Evolutionary conservation across 2,797 vertebrate species (phyloP), one percentile per base, ranked within the genome.

Genomic region (Aeoliscus strigatus): DNA sequence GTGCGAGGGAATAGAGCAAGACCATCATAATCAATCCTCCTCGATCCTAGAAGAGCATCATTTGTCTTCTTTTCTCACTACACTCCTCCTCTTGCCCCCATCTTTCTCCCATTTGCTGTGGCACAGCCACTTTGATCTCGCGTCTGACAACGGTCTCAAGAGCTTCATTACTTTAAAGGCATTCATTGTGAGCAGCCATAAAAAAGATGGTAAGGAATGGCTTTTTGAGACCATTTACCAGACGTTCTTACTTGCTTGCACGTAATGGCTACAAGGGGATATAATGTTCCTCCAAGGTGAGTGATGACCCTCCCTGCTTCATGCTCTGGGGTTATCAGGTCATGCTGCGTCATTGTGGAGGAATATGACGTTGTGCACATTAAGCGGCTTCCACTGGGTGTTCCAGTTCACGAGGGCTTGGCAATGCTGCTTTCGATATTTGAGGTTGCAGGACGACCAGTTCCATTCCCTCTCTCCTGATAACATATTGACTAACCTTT

Each of bases 131-230:
- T 79, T 77, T 82, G 76, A 81, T 81, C 72, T 68, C 27, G 45
- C 34, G 17, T 45, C 48, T 64, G 60, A 72, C 55, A 66, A 57
- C 26, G 3, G 51, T 75, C 78, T 80, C 73, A 21, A 18, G 73
- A 78, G 77, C 77, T 79, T 79, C 73, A 81, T 81, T 80, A 73
- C 70, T 75, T 81, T 67, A 73, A 62, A 70, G 70, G 65, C 72
- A 51, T 69, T 73, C 48, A 63, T 71, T 35, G 58, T 72, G 70
- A 80, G 63, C 60, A 66, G 63, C 61, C 72, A 71, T 78, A 80
- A 82, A 84, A n/a, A 81, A 70, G 77, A 83, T 76, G 73, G 74
- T 70, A 80, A 78, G 72, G 66, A 75, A 80, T 78, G 62, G 79
- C 64, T 81, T 75, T 77, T 61, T 43, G 42, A 73, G 55, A 67